phyloP scores from a whole-genome alignment of 1,140 invertebrate genomes.

The Chrysomallon squamiferum region DNA sequence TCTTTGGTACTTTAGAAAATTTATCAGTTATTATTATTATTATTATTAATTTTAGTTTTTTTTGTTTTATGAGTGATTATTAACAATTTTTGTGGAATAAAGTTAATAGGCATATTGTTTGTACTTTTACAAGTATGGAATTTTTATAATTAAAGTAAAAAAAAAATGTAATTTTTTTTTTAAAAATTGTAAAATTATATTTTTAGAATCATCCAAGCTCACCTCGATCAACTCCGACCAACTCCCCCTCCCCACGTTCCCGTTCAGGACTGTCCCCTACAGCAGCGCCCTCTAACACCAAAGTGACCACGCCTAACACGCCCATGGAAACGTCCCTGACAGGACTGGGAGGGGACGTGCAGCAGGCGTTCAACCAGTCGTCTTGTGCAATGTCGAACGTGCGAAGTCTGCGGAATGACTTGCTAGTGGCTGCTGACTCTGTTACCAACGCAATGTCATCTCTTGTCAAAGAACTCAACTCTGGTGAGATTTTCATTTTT shows the following conservation, averaged over 20 bases:
- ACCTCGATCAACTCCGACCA: constrained; percentile 87
- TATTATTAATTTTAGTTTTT: no score
- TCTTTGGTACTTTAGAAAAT: no score
- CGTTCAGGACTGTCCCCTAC: constrained; percentile 80
- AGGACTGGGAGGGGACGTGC: constrained; percentile 65
- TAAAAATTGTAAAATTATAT: no score
- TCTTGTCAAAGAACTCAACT: constrained; percentile 92
- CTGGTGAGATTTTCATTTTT: constrained; percentile 66
- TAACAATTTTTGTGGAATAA: no score
- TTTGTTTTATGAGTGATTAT: no score
- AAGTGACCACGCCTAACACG: constrained; percentile 40
- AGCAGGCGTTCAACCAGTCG: constrained; percentile 51
- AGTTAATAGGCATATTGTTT: no score
- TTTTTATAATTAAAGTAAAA: no score
- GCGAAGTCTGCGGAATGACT: constrained; percentile 71
- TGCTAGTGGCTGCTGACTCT: constrained; percentile 90
- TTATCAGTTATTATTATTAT: no score
- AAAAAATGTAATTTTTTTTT: no score
- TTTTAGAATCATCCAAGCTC: constrained; percentile 72
- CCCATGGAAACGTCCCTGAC: constrained; percentile 55
- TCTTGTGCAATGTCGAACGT: constrained; percentile 32
- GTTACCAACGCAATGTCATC: constrained; percentile 97
- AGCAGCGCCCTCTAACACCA: constrained; percentile 14
- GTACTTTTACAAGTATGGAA: no score
- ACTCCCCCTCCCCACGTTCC: constrained; percentile 88